These are phyloP conservation scores for Seira ritae DNA, from an alignment of 2,888 invertebrate genomes.

Conservation along the genomic window DNA sequence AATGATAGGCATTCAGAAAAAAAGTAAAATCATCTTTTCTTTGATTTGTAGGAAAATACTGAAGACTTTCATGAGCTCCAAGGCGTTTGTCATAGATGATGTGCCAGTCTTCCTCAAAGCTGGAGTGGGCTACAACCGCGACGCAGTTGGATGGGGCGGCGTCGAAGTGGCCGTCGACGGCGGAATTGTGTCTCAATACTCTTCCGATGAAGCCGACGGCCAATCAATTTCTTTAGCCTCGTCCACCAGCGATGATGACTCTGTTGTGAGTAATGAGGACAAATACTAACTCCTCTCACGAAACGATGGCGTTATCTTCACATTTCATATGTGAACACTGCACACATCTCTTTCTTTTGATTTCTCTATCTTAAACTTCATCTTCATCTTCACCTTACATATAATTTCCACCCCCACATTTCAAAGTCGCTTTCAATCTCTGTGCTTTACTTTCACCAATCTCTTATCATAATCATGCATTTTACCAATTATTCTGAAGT, in stretches of 20 bases:
- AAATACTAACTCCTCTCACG: slow-evolving; percentile 25
- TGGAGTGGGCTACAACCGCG: slow-evolving; percentile 72
- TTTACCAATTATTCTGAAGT: no score
- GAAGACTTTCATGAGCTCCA: slow-evolving; percentile 62
- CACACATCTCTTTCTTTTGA: no score
- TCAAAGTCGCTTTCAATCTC: no score
- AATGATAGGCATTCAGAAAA: not conserved
- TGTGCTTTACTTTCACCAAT: no score
- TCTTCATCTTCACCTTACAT: no score
- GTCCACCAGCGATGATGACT: slow-evolving; percentile 54
- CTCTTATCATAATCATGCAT: no score
- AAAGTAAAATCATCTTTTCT: not conserved
- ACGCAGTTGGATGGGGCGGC: slow-evolving; percentile 72
- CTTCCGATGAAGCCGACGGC: slow-evolving; percentile 56
- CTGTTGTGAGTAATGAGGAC: slow-evolving; percentile 22
- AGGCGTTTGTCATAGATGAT: slow-evolving; percentile 66
- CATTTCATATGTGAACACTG: not conserved
- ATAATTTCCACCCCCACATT: no score
- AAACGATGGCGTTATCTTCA: slow-evolving; percentile 10
- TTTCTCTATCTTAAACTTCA: no score
- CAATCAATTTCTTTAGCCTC: slow-evolving; percentile 50
- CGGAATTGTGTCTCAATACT: slow-evolving; percentile 43
- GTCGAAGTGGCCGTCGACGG: slow-evolving; percentile 56
- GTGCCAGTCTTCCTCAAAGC: slow-evolving; percentile 71
- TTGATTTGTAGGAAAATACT: slow-evolving; percentile 57